A percentile compares a stretch with the other conserved stretches of the same genome.
Evolutionary conservation across 2,797 vertebrate species (phyloP).

Genomic region (Jordanella pulchra): DNA sequence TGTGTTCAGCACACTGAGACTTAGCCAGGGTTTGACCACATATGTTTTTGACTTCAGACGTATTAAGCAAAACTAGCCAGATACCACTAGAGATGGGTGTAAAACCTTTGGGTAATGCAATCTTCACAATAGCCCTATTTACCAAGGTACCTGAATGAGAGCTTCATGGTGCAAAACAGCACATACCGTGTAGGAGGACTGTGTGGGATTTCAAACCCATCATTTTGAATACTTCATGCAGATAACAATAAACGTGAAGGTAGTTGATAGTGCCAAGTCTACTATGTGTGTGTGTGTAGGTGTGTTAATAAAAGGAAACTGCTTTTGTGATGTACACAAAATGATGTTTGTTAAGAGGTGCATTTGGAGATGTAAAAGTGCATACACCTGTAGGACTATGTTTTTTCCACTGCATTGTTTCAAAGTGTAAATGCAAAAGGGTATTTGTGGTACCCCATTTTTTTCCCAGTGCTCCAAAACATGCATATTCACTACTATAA

Average conservation of each 20-base stretch:
- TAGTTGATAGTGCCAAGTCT: constrained; percentile 42
- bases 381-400: not conserved
- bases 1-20: constrained; percentile 10
- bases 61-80: constrained; percentile 43
- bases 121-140: constrained; percentile 72
- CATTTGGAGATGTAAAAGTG: constrained; percentile 10
- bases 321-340: constrained; percentile 22
- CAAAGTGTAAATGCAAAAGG: constrained; percentile 1
- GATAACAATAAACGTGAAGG: constrained; percentile 49
- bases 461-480: not conserved
- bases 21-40: constrained; percentile 10
- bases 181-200: constrained; percentile 65
- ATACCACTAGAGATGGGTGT: constrained; percentile 57
- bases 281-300: constrained; percentile 37
- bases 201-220: constrained; percentile 60
- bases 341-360: not conserved
- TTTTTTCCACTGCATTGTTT: not conserved
- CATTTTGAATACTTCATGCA: constrained; percentile 41
- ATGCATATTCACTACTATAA: not conserved
- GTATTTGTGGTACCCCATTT: not conserved
- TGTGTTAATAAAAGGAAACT: constrained; percentile 27
- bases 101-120: constrained; percentile 69
- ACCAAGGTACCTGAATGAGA: constrained; percentile 66
- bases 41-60: constrained; percentile 36
- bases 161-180: constrained; percentile 53